A percentile compares a stretch with the other conserved stretches of the same genome.
phyloP scores from a whole-genome alignment of 2,797 vertebrate genomes.

The Tragopan temminckii region DNA sequence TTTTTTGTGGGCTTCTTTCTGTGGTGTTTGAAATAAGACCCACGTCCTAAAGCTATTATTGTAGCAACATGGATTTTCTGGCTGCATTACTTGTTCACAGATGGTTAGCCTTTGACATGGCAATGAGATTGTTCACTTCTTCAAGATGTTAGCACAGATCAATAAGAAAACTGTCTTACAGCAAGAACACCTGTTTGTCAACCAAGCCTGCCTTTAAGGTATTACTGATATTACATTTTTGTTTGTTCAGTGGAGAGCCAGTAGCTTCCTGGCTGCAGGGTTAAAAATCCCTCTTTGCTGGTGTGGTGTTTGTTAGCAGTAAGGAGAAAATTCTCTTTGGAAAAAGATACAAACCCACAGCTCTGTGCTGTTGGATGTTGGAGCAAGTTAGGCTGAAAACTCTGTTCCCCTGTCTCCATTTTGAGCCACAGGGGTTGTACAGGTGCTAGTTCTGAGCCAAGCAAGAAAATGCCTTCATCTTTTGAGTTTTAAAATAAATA shows the following conservation, averaged over 20 bases:
- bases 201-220: constrained; percentile 50
- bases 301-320: neutral
- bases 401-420: neutral
- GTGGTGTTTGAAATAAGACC: constrained; percentile 48
- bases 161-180: constrained; percentile 73
- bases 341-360: neutral
- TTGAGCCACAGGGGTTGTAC: neutral
- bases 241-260: constrained; percentile 29
- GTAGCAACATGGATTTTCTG: constrained; percentile 64
- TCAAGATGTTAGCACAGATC: constrained; percentile 67
- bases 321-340: neutral
- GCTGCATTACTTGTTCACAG: constrained; percentile 70
- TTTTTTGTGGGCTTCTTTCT: neutral
- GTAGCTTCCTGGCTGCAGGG: constrained; percentile 13
- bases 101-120: constrained; percentile 75
- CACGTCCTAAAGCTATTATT: constrained; percentile 47
- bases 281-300: constrained; percentile 14
- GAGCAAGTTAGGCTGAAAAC: neutral
- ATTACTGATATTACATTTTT: constrained; percentile 48
- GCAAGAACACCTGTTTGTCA: constrained; percentile 69
- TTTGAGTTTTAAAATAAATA: neutral
- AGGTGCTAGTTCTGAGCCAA: neutral
- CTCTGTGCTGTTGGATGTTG: neutral
- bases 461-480: neutral
- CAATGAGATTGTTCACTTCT: constrained; percentile 68